Conservation (phyloP, 92 coral and sea anemone genomes). For the Chrysogorgia sp. region DNA sequence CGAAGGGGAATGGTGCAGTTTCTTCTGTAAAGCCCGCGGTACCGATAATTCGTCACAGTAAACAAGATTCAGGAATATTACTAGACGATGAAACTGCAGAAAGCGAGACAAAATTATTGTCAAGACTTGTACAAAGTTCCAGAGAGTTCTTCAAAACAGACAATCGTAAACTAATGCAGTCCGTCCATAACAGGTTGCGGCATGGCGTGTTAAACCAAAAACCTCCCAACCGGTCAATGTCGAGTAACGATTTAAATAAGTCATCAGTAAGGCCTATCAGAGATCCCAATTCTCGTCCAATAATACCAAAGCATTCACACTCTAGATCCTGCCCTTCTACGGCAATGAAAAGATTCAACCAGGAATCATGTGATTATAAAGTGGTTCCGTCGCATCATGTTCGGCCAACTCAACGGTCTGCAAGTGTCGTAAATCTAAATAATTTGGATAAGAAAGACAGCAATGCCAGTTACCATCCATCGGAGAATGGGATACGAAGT, state of each 20-base stretch:
- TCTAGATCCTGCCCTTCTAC: slow-evolving; percentile 12
- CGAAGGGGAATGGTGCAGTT: background rate
- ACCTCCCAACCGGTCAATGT: slow-evolving; percentile 3
- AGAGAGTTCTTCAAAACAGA: slow-evolving; percentile 13
- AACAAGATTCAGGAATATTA: slow-evolving; percentile 39
- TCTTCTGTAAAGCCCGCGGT: slow-evolving; percentile 1
- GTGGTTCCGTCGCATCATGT: slow-evolving; percentile 5
- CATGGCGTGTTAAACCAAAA: background rate
- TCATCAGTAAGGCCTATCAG: background rate
- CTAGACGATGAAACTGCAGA: slow-evolving; percentile 34
- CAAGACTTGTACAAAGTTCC: slow-evolving; percentile 29
- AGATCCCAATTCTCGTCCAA: background rate
- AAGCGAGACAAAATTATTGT: slow-evolving; percentile 28
- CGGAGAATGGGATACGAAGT: background rate
- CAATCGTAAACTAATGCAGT: background rate
- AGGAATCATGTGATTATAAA: background rate
- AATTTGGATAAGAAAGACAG: background rate
- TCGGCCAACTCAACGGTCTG: slow-evolving; percentile 5
- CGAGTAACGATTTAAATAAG: slow-evolving; percentile 6
- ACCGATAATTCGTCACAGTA: slow-evolving; percentile 27
- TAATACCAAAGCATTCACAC: slow-evolving; percentile 7
- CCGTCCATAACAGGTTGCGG: background rate
- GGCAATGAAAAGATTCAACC: background rate
- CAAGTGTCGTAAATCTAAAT: slow-evolving; percentile 8
- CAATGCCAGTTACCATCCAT: background rate